Base-by-base conservation (phyloP, 2,797 vertebrate genomes). In the Discoglossus pictus region DNA sequence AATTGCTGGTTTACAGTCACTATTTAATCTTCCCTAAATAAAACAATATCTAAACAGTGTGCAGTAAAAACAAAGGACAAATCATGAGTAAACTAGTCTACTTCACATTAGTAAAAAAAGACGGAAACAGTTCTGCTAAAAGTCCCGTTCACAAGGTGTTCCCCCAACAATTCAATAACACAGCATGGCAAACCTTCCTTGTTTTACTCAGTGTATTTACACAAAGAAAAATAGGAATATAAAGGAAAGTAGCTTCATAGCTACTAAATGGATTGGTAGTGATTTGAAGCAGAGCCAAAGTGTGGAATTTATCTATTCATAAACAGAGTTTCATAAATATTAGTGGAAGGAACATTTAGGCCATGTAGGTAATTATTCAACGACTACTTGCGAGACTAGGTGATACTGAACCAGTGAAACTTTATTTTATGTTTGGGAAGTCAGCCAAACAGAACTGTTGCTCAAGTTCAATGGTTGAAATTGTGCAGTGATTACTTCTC, bases 281-380 rank as follows among this genome's bases (percentile, higher is more conserved):
- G 68, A 56, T 44, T 59, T 64, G 61, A 59, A 38, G 36, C 46
- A 15, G 21, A 59, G 68, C 61, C 61, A 71, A 64, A 51, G 68
- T 23, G 59, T 63, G 58, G 68, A 71, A 71, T 71, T 35, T 59
- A 59, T 71, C 61, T 64, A 51, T 59, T 71, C 61, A 71, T 71
- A 71, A 71, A 71, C 68, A 71, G 51, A 58, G 61, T 71, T 71
- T 18, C 68, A 71, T 71, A 71, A 71, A 71, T 71, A 71, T 71
- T 71, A 71, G 61, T 71, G 27, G 43, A 71, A 71, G 68, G 68
- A 64, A 59, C 61, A 44, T 71, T 71, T 71, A 59, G 58, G 46
- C 61, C 53, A 53, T 71, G 68, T 51, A 51, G 61, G 61, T 64
- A 42, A 71, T 64, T 64, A 64, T 71, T 71, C 68, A 71, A 52